Evolutionary conservation across 2,888 invertebrate genomes (phyloP).

Genomic region (Idaea dimidiata): DNA sequence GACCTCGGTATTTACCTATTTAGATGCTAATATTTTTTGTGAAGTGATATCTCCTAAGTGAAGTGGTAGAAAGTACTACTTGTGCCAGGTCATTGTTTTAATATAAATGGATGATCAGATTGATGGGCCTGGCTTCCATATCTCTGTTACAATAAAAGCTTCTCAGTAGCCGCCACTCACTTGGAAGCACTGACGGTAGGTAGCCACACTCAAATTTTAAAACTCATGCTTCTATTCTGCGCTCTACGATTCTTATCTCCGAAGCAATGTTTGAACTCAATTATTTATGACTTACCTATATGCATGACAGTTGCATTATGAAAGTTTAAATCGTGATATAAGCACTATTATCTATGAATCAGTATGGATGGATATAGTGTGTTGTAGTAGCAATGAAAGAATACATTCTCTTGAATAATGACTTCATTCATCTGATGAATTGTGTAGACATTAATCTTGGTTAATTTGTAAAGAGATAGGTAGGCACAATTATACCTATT

Average conservation of each 20-base stretch:
- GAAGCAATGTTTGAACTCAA: conserved; percentile 58
- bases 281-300: conserved; percentile 52
- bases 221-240: conserved; percentile 43
- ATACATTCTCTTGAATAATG: conserved; percentile 15
- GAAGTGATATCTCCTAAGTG: conserved; percentile 9
- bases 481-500: too few species aligned
- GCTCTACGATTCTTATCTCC: conserved; percentile 50
- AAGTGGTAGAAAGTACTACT: conserved; percentile 17
- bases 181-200: conserved; percentile 31
- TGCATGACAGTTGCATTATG: conserved; percentile 51
- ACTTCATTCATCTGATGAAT: conserved; percentile 13
- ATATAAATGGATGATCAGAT: conserved; percentile 30
- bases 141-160: conserved; percentile 24
- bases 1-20: conserved; percentile 8
- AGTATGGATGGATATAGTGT: conserved; percentile 14
- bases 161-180: conserved; percentile 41
- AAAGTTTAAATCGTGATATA: conserved; percentile 41
- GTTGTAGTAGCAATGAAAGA: conserved; percentile 12
- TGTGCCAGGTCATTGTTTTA: conserved; percentile 17
- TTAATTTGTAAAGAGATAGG: background rate
- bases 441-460: conserved; percentile 12
- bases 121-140: conserved; percentile 26
- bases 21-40: conserved; percentile 7
- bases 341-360: conserved; percentile 37
- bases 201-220: conserved; percentile 34